Base-by-base conservation (phyloP, 2,113 vertebrate genomes). In the Montifringilla adamsi region DNA sequence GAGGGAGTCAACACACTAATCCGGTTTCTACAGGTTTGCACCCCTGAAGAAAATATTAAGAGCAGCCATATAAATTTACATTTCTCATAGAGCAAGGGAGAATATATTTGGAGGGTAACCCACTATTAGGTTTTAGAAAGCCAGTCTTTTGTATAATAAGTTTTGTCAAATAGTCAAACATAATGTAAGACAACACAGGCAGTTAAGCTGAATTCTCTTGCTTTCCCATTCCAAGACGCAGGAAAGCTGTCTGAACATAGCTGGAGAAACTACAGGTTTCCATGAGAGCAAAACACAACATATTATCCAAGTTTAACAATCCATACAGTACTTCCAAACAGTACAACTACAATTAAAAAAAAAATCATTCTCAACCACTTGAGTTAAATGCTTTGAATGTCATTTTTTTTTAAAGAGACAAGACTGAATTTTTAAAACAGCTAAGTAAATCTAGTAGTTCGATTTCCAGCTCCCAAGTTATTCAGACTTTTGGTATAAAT, bases 1-100 rank as follows among this genome's bases (percentile, higher is more conserved):
- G 95, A 84, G 75, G 96, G 96, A 97, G 97, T 97, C 94, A 98
- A 97, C 97, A 97, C 59, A 90, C 94, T 97, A 95, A 95, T 96
- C 94, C 95, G 93, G 90, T 97, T 97, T 96, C 93, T 91, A 84
- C 84, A 95, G 91, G 83, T 97, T 97, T 97, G 93, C 93, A 97
- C 93, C 81, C 84, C 67, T 93, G 95, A 95, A 96, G 82, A 96
- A 96, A 94, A 93, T 94, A 96, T 85, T 88, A 95, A 91, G 58
- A 94, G 41, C 72, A 95, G 44, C 46, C 90, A 84, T 81, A 95
- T 43, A 95, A 93, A 85, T 95, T 95, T 68, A 44, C 56, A 49
- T 87, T 92, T 93, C 90, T 87, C 39, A 60, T 39, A 86, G 26
- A 80, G 39, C 4, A 6, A 94, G 75, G 60, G 41, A 87, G 88